Evolutionary conservation across 2,113 vertebrate species (phyloP).

Genomic region (Haemorhous mexicanus): DNA sequence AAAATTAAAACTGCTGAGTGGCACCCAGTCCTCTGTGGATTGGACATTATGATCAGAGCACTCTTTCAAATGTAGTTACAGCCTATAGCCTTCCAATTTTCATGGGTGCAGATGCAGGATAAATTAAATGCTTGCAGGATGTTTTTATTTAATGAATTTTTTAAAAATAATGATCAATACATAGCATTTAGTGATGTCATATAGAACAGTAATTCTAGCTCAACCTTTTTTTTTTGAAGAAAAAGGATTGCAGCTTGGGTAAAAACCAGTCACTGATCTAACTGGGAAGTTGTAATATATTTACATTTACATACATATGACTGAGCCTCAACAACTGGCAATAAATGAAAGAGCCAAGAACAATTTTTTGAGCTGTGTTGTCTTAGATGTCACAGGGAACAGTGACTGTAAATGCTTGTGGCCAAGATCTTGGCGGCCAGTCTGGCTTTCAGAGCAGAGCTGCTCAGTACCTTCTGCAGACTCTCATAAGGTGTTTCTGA

Average conservation of each 20-base stretch:
- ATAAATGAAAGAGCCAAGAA: neutral
- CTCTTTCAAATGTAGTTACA: neutral
- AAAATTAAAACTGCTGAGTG: neutral
- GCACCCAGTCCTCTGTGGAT: neutral
- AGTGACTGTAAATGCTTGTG: accelerated
- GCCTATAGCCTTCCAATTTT: neutral
- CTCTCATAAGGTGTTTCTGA: neutral
- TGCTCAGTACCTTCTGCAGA: neutral
- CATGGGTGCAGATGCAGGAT: neutral
- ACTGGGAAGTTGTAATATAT: neutral
- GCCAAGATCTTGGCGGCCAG: neutral
- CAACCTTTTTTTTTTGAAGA: neutral
- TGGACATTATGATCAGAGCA: neutral
- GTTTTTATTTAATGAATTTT: neutral
- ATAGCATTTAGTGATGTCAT: neutral
- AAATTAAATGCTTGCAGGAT: neutral
- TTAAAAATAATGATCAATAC: neutral
- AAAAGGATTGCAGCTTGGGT: neutral
- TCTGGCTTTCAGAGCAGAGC: neutral
- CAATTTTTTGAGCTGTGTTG: neutral
- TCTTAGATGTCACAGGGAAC: neutral
- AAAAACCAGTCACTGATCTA: neutral
- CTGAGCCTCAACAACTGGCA: neutral
- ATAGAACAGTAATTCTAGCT: neutral
- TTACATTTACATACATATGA: neutral